Conservation (phyloP, 2,113 vertebrate species). For the Arizona elegans region DNA sequence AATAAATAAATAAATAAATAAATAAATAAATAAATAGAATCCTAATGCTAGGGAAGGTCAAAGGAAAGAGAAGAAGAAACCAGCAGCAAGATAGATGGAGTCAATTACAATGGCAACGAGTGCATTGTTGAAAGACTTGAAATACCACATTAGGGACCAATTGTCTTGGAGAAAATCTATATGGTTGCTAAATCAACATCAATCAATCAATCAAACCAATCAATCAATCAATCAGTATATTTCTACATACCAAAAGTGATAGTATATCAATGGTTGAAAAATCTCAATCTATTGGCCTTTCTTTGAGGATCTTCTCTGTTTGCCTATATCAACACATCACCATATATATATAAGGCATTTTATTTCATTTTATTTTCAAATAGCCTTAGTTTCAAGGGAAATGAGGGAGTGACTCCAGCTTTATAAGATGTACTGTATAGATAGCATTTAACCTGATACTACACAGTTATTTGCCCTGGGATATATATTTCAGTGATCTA, state of each 20-base stretch:
- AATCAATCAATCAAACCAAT: background rate
- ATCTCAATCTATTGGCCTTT: constrained; percentile 11
- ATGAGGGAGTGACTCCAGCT: constrained; percentile 22
- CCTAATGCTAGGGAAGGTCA: background rate
- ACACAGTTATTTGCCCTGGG: constrained; percentile 19
- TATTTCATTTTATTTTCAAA: constrained; percentile 50
- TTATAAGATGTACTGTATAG: constrained; percentile 36
- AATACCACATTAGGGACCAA: background rate
- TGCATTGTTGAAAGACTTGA: background rate
- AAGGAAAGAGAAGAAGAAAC: background rate
- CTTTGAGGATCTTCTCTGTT: accelerated
- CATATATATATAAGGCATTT: background rate
- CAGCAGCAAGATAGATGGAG: background rate
- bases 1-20: too few relatives aligned
- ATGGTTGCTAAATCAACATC: background rate
- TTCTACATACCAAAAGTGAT: background rate
- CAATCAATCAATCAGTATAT: background rate
- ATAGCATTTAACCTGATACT: constrained; percentile 37
- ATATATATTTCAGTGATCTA: constrained; percentile 52
- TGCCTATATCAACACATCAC: constrained; percentile 16
- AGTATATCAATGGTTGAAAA: background rate
- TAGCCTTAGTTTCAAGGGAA: constrained; percentile 20
- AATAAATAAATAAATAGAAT: too few relatives aligned
- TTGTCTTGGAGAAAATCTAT: background rate
- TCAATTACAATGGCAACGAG: background rate